Base-by-base conservation (phyloP, 2,113 vertebrate genomes). In the Megaptera novaeangliae region DNA sequence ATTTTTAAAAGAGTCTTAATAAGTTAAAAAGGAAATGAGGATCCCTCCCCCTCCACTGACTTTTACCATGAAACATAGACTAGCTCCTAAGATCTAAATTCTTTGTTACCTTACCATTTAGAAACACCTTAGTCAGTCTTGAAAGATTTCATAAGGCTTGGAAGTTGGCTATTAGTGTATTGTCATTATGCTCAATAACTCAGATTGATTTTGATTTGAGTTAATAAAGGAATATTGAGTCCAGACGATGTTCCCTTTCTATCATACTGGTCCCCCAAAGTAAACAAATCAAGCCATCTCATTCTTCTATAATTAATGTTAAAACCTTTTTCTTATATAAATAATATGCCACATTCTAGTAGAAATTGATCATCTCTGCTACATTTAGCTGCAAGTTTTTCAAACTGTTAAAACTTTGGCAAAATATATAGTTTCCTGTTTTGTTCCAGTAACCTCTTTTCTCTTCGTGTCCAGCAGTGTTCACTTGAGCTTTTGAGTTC, bases 401-500 rank as follows among this genome's bases (percentile, higher is more conserved):
- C 9, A 87, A 80, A 74, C 78, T n/a, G 36, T 90, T 39, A 91
- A 64, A 74, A 80, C 14, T 46, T 63, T 8, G n/a, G 44, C 52
- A 27, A 96, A 80, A 75, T 31, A n/a, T 8, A 15, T 36, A 31
- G 5, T 81, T 93, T 87, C 61, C 20, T 34, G 39, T 52, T 75
- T 64, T 46, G 13, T 71, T 75, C 25, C 82, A 89, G 41, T 82
- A 13, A 85, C 87, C 41, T 63, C 17, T 75, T 94, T 52, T 75
- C 23, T 74, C 36, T 84, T 27, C 14, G 14, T 29, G 39, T 46
- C 63, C 10, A 74, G 39, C 63, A 61, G 17, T 81, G 55, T 88
- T 94, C 91, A 81, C 64, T 94, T 93, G 74, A 88, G 41, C 21
- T 52, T 89, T 93, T 86, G 82, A 75, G 64, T 44, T 80, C 74